A percentile compares a stretch with the other conserved stretches of the same genome.
Evolutionary conservation across 2,113 vertebrate species (phyloP).

Genomic region (Hystrix cristata): DNA sequence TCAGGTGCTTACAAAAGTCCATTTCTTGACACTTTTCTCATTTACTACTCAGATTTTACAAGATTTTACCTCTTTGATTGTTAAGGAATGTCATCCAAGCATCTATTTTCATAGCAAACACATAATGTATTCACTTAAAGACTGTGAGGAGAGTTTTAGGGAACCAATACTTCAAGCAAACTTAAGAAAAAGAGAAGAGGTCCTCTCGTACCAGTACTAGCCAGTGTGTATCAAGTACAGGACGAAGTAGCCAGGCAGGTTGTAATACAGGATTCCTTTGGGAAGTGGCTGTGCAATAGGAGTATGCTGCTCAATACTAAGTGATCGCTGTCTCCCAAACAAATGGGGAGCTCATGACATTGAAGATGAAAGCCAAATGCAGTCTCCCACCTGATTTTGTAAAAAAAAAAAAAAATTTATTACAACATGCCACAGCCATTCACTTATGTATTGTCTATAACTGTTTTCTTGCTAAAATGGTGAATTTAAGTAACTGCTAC

Average conservation of each 20-base stretch:
- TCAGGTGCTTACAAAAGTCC: background rate
- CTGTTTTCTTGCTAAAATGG: background rate
- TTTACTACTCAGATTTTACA: background rate
- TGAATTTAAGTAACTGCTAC: background rate
- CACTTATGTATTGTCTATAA: background rate
- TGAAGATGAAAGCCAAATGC: background rate
- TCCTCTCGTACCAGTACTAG: background rate
- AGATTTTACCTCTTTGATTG: background rate
- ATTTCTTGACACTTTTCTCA: slow-evolving; percentile 1
- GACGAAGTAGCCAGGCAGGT: background rate
- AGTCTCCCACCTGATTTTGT: background rate
- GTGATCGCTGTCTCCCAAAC: background rate
- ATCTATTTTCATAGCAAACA: slow-evolving; percentile 2
- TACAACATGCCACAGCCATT: background rate
- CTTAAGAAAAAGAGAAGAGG: background rate
- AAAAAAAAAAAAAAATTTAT: slow-evolving; percentile 40
- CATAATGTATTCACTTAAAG: background rate
- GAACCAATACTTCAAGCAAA: background rate
- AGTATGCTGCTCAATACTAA: background rate
- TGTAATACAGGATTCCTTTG: background rate
- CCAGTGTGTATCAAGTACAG: background rate
- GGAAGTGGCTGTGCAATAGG: background rate
- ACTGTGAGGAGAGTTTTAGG: background rate
- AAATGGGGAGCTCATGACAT: background rate
- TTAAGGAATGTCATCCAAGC: background rate